Percentiles rank a stretch among this genome's conserved stretches.
These are phyloP conservation scores for Trididemnum clinides DNA, from an alignment of 23 tunicate genomes.

Conservation along the genomic window DNA sequence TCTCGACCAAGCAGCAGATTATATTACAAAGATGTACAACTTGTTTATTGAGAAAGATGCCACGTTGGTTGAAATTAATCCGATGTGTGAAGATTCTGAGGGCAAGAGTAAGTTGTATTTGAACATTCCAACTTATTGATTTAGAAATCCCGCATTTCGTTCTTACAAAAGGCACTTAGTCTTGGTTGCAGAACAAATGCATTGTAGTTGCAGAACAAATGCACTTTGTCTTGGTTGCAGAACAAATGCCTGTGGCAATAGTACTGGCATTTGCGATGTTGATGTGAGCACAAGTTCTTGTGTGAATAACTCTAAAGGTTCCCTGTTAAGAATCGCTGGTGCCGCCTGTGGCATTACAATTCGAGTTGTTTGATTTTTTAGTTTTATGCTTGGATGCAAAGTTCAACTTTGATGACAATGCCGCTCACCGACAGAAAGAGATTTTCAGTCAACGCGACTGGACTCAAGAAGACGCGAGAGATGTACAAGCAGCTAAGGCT, in stretches of 20 bases:
- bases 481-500: slow-evolving; percentile 89
- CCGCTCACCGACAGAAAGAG: slow-evolving; percentile 92
- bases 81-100: slow-evolving; percentile 90
- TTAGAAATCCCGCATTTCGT: no score
- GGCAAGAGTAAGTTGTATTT: slow-evolving; percentile 86
- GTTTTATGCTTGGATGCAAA: slow-evolving; percentile 99
- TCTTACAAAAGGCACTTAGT: no score
- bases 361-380: neutral
- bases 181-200: no score
- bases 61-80: slow-evolving; percentile 95
- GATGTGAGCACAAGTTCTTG: no score
- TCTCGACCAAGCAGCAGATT: slow-evolving; percentile 85
- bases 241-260: no score
- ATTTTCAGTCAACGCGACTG: slow-evolving; percentile 84
- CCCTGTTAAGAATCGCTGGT: no score
- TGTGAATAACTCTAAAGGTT: no score
- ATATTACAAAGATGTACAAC: slow-evolving; percentile 85
- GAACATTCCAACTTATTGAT: no score
- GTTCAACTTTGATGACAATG: slow-evolving; percentile 97
- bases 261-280: no score
- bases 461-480: slow-evolving; percentile 96
- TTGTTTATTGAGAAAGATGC: slow-evolving; percentile 87
- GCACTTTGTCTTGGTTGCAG: no score
- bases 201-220: no score
- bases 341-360: no score